These are phyloP conservation scores for Amyelois transitella DNA, from an alignment of 1,140 invertebrate genomes.

Conservation along the genomic window DNA sequence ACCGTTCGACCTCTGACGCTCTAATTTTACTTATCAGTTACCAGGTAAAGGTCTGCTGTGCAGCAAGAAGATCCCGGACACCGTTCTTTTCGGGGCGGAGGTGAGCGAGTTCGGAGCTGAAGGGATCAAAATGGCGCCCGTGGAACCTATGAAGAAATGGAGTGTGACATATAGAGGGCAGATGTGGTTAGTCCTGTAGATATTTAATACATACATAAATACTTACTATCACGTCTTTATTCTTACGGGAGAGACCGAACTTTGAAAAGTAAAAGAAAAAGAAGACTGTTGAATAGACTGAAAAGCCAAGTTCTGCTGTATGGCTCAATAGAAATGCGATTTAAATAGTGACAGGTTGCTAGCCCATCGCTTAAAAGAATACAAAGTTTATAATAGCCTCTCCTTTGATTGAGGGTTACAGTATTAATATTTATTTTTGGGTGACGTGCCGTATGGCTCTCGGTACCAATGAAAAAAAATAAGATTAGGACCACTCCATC, in stretches of 20 bases:
- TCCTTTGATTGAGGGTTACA: neutral
- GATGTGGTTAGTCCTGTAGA: constrained; percentile 76
- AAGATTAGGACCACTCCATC: no score
- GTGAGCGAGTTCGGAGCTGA: constrained; percentile 77
- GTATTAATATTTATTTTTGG: neutral
- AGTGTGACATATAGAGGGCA: constrained; percentile 77
- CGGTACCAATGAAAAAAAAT: neutral
- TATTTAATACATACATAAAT: no score
- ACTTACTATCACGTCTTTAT: no score
- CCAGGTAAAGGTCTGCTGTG: constrained; percentile 80
- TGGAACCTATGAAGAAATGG: constrained; percentile 82
- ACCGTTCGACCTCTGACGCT: no score
- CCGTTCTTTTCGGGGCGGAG: constrained; percentile 75
- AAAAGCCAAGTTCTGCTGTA: no score
- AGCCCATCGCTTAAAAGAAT: no score
- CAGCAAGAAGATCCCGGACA: constrained; percentile 79
- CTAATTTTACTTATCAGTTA: constrained; percentile 59
- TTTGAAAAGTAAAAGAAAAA: no score
- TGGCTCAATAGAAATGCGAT: no score
- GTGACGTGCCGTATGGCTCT: no score
- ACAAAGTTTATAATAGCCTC: neutral
- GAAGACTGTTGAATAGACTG: no score
- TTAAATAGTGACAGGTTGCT: no score
- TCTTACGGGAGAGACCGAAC: no score
- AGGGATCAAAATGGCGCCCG: constrained; percentile 76